phyloP scores from a whole-genome alignment of 2,888 invertebrate genomes.

The Agapostemon virescens region DNA sequence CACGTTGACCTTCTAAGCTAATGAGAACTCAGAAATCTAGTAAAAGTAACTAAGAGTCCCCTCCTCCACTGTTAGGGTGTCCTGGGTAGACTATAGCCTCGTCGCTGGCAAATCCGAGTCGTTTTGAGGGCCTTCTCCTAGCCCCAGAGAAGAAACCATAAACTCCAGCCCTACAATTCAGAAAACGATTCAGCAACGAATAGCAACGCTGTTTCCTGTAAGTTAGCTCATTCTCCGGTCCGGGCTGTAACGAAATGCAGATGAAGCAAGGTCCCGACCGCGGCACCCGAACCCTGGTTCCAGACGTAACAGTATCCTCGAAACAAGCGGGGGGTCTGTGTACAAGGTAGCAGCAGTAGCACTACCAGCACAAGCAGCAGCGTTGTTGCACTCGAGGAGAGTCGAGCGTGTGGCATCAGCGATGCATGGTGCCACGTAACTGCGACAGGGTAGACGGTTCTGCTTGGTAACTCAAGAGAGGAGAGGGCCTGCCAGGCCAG shows the following conservation, averaged over 20 bases:
- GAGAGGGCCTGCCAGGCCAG: constrained; percentile 49
- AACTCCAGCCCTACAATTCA: too few species aligned
- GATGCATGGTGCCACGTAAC: constrained; percentile 32
- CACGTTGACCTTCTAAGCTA: too few species aligned
- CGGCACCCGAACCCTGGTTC: background rate
- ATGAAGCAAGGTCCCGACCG: background rate
- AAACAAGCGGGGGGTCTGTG: background rate
- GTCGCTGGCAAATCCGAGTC: too few species aligned
- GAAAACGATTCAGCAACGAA: too few species aligned
- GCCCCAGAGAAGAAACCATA: too few species aligned
- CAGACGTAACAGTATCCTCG: constrained; percentile 11
- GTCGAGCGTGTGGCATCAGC: constrained; percentile 13
- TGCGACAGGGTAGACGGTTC: constrained; percentile 38
- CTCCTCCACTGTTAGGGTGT: too few species aligned
- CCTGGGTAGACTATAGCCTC: too few species aligned
- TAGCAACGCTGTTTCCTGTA: background rate
- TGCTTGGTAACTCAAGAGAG: constrained; percentile 41
- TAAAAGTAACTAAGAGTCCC: too few species aligned
- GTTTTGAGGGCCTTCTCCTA: too few species aligned
- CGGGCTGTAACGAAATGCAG: background rate
- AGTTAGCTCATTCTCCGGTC: background rate
- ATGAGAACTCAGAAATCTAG: too few species aligned
- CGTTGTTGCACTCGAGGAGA: background rate
- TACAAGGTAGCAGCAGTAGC: background rate
- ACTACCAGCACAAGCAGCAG: background rate